These are phyloP conservation scores for Cichladusa arquata DNA, from an alignment of 2,113 vertebrate genomes.

Conservation along the genomic window DNA sequence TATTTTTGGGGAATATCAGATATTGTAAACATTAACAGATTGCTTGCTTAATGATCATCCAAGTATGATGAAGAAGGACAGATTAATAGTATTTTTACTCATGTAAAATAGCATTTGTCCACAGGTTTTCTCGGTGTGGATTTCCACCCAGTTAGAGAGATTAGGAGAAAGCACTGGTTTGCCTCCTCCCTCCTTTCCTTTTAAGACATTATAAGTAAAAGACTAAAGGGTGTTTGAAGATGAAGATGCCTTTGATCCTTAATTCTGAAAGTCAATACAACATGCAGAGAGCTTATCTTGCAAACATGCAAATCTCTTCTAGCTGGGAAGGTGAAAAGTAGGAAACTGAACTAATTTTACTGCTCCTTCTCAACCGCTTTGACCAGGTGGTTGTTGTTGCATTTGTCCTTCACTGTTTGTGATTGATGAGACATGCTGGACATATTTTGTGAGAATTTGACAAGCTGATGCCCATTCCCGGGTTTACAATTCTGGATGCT, in stretches of 20 bases:
- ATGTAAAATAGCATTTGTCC: background rate
- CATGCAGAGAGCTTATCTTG: background rate
- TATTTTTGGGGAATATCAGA: constrained; percentile 12
- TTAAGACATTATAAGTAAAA: background rate
- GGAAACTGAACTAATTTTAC: background rate
- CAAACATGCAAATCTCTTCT: background rate
- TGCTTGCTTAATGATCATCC: constrained; percentile 58
- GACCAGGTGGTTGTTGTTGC: background rate
- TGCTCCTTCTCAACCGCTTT: background rate
- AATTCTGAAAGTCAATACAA: background rate
- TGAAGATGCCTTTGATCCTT: background rate
- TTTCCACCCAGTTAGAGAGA: background rate
- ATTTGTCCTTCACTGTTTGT: constrained; percentile 17
- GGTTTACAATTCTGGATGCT: background rate
- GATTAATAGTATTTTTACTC: constrained; percentile 4
- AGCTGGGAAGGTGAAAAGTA: background rate
- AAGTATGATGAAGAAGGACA: constrained; percentile 61
- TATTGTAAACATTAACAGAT: constrained; percentile 40
- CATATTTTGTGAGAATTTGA: constrained; percentile 39
- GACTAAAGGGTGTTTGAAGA: background rate
- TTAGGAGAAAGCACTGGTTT: background rate
- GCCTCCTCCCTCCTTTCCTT: background rate
- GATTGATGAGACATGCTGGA: background rate
- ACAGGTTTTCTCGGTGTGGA: constrained; percentile 3
- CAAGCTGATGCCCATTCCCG: constrained; percentile 6